Evolutionary conservation across 2,797 vertebrate species (phyloP).

Genomic region (Sebastes steindachneri): DNA sequence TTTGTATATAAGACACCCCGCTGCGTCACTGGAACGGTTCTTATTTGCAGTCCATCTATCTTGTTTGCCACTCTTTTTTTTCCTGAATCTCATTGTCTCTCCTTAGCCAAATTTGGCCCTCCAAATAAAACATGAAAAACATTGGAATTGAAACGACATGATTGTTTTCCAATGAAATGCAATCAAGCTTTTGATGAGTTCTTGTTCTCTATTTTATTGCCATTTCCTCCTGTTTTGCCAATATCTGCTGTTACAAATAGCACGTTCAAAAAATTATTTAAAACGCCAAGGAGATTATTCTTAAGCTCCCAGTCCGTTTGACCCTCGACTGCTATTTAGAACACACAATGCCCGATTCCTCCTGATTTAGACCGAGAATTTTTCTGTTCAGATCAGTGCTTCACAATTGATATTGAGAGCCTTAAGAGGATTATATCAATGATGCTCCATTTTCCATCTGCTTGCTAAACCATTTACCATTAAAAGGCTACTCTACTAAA

Average conservation of each 20-base stretch:
- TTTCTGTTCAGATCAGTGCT: conserved; percentile 54
- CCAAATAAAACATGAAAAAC: conserved; percentile 46
- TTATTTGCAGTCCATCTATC: conserved; percentile 46
- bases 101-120: conserved; percentile 42
- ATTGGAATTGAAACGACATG: conserved; percentile 51
- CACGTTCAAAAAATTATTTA: conserved; percentile 27
- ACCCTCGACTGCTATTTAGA: conserved; percentile 42
- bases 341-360: conserved; percentile 38
- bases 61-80: conserved; percentile 2
- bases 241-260: conserved; percentile 32
- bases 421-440: conserved; percentile 78
- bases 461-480: conserved; percentile 68
- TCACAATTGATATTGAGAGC: conserved; percentile 60
- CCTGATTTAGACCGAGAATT: conserved; percentile 29
- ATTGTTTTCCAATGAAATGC: conserved; percentile 63
- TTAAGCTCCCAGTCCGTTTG: conserved; percentile 24
- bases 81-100: conserved; percentile 44
- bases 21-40: conserved; percentile 50
- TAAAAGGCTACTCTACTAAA: conserved; percentile 63
- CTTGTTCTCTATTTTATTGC: conserved; percentile 47
- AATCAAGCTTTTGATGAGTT: conserved; percentile 68
- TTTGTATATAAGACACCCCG: conserved; percentile 61
- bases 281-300: conserved; percentile 14
- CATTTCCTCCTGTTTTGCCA: conserved; percentile 38
- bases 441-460: conserved; percentile 60